Base-by-base conservation (phyloP, 1,140 invertebrate genomes). In the Frieseomelitta varia region DNA sequence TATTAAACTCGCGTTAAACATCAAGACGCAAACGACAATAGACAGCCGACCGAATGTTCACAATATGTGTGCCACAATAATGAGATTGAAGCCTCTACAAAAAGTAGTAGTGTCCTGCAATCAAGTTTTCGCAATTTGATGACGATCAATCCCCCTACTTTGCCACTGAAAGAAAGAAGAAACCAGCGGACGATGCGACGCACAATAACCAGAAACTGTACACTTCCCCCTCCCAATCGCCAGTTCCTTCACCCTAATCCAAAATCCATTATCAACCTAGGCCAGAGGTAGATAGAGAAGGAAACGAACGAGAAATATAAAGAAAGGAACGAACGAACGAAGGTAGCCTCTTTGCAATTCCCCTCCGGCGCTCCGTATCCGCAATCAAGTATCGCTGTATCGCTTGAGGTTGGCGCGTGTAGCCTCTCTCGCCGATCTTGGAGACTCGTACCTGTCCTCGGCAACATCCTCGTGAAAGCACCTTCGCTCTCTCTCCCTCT, bases 281-380 rank as follows among this genome's bases (percentile, higher is more conserved):
- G n/a, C n/a, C 1, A 14, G 58, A 14, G 58, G 2, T n/a, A 61
- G 58, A 61, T 11, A 12, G 24, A 47, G 78, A 69, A 87, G 74
- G n/a, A n/a, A n/a, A n/a, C n/a, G n/a, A n/a, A n/a, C n/a, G n/a
- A n/a, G n/a, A n/a, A n/a, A n/a, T n/a, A n/a, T n/a, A n/a, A n/a
- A n/a, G n/a, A n/a, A n/a, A n/a, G n/a, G 87, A 81, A 79, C 65
- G 79, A 47, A 69, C 76, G 84, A 84, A 82, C 84, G 71, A 82
- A 89, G 88, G 90, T 90, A 90, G 88, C 91, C 85, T 90, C 91
- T 88, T 91, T 91, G 90, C 89, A 79, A 85, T 87, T 79, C 69
- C 88, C 91, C 89, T 82, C 83, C 85, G 91, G 92, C 92, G 91
- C 91, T 93, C 91, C 92, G 79, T 92, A 85, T 88, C 85, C 86